Percentiles rank a stretch among this genome's conserved stretches.
phyloP scores from a whole-genome alignment of 2,888 invertebrate species.

The Cepaea hortensis region DNA sequence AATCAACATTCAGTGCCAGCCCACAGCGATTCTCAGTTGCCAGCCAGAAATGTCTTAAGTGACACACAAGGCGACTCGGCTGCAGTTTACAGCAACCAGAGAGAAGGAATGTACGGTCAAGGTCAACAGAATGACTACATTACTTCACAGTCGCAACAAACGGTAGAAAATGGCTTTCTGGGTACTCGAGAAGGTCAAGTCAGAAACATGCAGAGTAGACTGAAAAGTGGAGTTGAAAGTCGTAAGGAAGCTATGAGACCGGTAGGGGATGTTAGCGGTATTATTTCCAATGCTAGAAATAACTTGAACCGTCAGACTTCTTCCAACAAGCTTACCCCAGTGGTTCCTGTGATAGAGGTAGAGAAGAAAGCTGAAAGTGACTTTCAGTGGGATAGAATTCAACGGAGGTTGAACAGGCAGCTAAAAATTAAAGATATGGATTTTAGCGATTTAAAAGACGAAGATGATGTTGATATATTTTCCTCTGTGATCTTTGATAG shows the following conservation, averaged over 20 bases:
- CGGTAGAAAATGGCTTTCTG: conserved; percentile 46
- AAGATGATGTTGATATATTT: conserved; percentile 84
- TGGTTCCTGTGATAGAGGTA: conserved; percentile 76
- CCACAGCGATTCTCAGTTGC: no score
- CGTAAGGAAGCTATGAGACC: conserved; percentile 49
- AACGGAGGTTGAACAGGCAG: conserved; percentile 76
- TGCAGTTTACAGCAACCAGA: conserved; percentile 67
- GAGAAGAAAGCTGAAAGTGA: conserved; percentile 93
- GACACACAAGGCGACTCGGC: conserved; percentile 44
- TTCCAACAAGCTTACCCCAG: conserved; percentile 50
- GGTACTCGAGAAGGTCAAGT: conserved; percentile 54
- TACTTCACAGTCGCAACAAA: conserved; percentile 17
- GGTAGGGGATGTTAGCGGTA: conserved; percentile 84
- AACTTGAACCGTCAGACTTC: conserved; percentile 79
- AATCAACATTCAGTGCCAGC: no score
- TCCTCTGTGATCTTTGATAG: conserved; percentile 75
- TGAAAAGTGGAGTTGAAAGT: conserved; percentile 32
- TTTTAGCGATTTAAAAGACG: conserved; percentile 92
- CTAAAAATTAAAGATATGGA: conserved; percentile 93
- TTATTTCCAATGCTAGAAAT: conserved; percentile 94
- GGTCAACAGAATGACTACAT: conserved; percentile 48
- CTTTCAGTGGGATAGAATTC: conserved; percentile 94
- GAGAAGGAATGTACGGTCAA: conserved; percentile 74
- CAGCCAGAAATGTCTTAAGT: conserved; percentile 43
- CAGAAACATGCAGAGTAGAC: conserved; percentile 37